A percentile compares a stretch with the other conserved stretches of the same genome.
Conservation (phyloP, 2,113 vertebrate genomes). For the Jacana jacana region DNA sequence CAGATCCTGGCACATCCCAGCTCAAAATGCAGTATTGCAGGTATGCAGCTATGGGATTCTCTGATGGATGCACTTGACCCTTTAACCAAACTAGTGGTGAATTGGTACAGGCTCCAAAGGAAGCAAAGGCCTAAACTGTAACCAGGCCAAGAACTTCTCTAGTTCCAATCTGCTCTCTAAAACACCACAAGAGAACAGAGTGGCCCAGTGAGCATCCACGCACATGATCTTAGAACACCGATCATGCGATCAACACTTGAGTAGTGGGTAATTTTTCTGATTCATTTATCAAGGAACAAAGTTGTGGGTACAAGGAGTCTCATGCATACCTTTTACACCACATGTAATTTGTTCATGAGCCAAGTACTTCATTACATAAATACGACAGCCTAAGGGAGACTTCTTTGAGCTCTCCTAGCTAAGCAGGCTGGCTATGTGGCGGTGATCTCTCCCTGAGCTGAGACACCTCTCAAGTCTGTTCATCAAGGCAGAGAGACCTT, state of each 20-base stretch:
- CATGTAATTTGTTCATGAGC: background rate
- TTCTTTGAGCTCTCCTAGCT: background rate
- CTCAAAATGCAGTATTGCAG: background rate
- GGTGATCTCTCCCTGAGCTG: background rate
- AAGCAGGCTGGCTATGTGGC: background rate
- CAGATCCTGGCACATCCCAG: background rate
- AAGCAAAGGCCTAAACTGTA: background rate
- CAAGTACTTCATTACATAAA: background rate
- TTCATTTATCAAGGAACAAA: background rate
- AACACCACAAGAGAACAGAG: background rate
- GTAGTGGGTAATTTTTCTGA: background rate
- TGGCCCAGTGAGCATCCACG: background rate
- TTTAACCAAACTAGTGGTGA: background rate
- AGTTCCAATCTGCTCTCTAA: background rate
- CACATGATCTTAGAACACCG: background rate
- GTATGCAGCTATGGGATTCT: background rate
- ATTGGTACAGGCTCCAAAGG: background rate
- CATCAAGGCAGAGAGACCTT: background rate
- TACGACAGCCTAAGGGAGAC: background rate
- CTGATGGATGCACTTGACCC: fast-evolving
- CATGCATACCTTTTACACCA: background rate
- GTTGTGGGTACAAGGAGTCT: background rate
- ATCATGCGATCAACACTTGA: background rate
- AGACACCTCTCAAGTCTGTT: background rate
- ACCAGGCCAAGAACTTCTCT: background rate